Conservation (phyloP, 2,113 vertebrate genomes). For the Motacilla alba region DNA sequence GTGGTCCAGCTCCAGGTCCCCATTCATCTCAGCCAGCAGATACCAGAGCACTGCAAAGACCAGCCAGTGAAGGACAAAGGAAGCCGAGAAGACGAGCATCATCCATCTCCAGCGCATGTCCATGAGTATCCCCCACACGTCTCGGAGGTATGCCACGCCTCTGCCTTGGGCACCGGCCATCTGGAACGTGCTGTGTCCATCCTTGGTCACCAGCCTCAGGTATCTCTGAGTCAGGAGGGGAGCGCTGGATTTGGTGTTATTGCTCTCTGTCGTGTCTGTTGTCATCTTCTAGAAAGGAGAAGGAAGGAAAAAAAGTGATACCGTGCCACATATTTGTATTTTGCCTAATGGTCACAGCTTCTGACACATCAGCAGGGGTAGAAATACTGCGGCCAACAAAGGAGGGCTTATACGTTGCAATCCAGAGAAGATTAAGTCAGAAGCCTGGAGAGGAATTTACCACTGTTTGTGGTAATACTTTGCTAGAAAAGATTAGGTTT, state of each 20-base stretch:
- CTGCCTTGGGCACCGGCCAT: slow-evolving; percentile 69
- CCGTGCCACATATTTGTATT: neutral
- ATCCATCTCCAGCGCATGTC: slow-evolving; percentile 97
- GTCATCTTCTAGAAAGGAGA: slow-evolving; percentile 56
- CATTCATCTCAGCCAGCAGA: slow-evolving; percentile 90
- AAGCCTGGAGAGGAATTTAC: slow-evolving; percentile 57
- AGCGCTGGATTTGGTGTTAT: slow-evolving; percentile 78
- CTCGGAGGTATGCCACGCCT: slow-evolving; percentile 82
- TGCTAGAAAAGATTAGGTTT: slow-evolving; percentile 46
- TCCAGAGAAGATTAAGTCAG: slow-evolving; percentile 68
- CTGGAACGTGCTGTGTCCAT: slow-evolving; percentile 84
- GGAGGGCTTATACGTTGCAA: slow-evolving; percentile 62
- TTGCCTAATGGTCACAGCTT: slow-evolving; percentile 47
- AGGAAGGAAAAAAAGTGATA: neutral
- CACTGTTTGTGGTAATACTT: slow-evolving; percentile 56
- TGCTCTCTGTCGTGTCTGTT: slow-evolving; percentile 61
- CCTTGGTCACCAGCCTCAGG: slow-evolving; percentile 90
- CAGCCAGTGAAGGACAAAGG: slow-evolving; percentile 94
- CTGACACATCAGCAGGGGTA: slow-evolving; percentile 63
- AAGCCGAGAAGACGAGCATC: slow-evolving; percentile 89
- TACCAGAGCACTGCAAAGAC: slow-evolving; percentile 97
- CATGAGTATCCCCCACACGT: slow-evolving; percentile 92
- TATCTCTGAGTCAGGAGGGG: slow-evolving; percentile 79
- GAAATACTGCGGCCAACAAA: slow-evolving; percentile 59
- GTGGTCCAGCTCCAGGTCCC: slow-evolving; percentile 91